Evolutionary conservation across 2,113 vertebrate genomes (phyloP).

Genomic region (Acrocephalus kingi): DNA sequence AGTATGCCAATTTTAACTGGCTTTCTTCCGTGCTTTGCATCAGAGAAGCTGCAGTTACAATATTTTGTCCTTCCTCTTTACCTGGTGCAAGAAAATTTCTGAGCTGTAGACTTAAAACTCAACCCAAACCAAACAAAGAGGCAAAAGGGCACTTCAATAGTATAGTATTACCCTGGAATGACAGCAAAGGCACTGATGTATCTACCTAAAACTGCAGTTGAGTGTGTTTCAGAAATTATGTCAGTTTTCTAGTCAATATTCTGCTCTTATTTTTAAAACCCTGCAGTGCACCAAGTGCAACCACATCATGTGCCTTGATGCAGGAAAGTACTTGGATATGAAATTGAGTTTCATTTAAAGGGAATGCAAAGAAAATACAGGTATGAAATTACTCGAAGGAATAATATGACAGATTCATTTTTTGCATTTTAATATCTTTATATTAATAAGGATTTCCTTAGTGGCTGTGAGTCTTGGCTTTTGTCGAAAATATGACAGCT

Average conservation of each 20-base stretch:
- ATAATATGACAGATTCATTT: neutral
- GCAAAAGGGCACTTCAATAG: neutral
- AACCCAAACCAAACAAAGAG: neutral
- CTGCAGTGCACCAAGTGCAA: neutral
- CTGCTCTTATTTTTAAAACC: neutral
- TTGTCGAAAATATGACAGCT: neutral
- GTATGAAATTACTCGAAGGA: neutral
- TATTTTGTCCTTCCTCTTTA: neutral
- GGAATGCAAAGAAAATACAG: neutral
- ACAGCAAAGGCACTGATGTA: neutral
- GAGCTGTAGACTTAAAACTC: neutral
- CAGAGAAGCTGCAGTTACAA: neutral
- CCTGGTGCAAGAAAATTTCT: neutral
- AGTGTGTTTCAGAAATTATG: neutral
- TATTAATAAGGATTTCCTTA: neutral
- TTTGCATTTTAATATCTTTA: neutral
- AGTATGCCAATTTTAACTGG: neutral
- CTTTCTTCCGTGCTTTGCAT: neutral
- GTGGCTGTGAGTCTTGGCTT: neutral
- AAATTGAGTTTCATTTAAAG: neutral
- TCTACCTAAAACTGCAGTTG: neutral
- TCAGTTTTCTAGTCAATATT: neutral
- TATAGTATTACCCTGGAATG: neutral
- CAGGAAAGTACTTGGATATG: neutral
- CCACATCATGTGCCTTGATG: neutral